Evolutionary conservation across 1,140 invertebrate species (phyloP), one percentile per base, ranked within the genome.

Genomic region (Drosophila hydei): DNA sequence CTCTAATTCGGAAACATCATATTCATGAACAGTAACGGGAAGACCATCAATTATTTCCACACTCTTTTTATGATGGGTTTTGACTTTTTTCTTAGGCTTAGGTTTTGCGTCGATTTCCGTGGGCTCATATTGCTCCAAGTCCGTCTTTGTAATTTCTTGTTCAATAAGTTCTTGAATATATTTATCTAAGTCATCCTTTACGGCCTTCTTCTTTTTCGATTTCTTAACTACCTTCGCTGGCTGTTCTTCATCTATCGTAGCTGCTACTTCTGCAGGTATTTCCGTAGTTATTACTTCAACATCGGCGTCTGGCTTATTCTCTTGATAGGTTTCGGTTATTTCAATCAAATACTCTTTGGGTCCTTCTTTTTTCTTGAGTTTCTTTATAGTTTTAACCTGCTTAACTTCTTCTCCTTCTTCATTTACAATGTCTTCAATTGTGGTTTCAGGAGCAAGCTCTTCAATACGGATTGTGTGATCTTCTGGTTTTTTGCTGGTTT

Each of bases 71-170:
- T 77, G 68, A n/a, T 89, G 79, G 11, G 79, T 60, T 16, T 89
- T 91, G 1, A 77, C 55, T 48, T 92, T 92, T 65, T 91, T 91
- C 19, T 91, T 89, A 5, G 87, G 78, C 23, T 81, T 89, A 5
- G 84, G 71, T 33, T 81, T 92, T 1, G 70, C 36, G 45, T 92
- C 89, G 45, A 91, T 71, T 62, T 83, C 90, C 0, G 87, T 79
- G 21, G 91, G 89, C 60, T 92, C 91, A 58, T 91, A 91, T 77
- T 91, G 74, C 76, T 91, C 89, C 27, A 91, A 76, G 72, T 91
- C 83, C 1, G 92, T 89, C 78, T 90, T 91, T 4, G 79, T 77
- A 33, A 92, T 89, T 90, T 93, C 91, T 12, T 79, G 74, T 58
- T 91, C 84, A 50, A 90, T 89, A 11, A 91, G 71, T 23, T 79